Base-by-base conservation (phyloP, 1,140 invertebrate genomes). In the Phthorimaea operculella region DNA sequence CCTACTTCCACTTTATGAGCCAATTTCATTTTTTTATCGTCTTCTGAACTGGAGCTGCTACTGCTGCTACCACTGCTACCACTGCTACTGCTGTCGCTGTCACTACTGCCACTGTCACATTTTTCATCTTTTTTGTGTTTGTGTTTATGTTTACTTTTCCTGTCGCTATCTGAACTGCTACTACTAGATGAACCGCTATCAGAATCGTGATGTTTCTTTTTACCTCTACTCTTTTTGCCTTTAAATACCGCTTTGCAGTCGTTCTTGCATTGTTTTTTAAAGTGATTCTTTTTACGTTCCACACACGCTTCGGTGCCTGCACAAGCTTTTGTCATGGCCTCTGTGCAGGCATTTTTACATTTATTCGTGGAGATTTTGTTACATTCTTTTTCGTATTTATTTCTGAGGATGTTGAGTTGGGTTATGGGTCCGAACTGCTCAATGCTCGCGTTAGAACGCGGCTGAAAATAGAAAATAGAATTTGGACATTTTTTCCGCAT, bases 321-420 rank as follows among this genome's bases (percentile, higher is more conserved):
- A 14, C 76, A 79, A 0, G 65, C 56, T 7, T 28, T n/a, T 9
- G 45, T 51, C 2, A 45, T 58, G 0, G 70, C 60, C 14, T 34
- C 55, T 2, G 15, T 10, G 51, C 74, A 77, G 7, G 68, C 73
- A 1, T 21, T 18, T 0, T 36, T 36, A 48, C 75, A 78, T 66
- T 70, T 76, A 0, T 52, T 8, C 7, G 42, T 34, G 0, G 73
- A 72, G 18, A 58, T 51, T 12, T 48, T 59, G 18, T 58, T 14
- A 39, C 75, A 78, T 8, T 60, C 64, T 1, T 36, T 58, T 16
- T 74, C 72, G 47, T 64, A 72, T 39, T 54, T 55, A 10, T 69
- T 57, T 16, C 68, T 15, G 0, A 71, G 56, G 15, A 69, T 54
- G 39, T 67, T 60, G 4, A 64, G 10, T 17, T 50, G 44, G 10